A percentile compares a stretch with the other conserved stretches of the same genome.
Conservation (phyloP, 1,140 invertebrate species). For the Hirudo medicinalis region DNA sequence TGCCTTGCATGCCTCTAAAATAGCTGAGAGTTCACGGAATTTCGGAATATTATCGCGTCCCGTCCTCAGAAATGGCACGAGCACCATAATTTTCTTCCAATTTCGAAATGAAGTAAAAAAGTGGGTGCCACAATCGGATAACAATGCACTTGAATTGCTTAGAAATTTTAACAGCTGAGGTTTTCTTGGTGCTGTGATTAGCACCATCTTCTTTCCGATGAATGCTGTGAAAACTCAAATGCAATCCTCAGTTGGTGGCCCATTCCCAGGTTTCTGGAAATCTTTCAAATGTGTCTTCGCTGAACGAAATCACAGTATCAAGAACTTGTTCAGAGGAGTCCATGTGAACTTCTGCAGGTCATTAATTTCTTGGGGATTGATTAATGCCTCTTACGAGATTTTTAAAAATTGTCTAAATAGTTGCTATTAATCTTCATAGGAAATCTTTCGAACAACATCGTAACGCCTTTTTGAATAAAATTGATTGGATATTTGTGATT, state of each 20-base stretch:
- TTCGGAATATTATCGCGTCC: slow-evolving; percentile 50
- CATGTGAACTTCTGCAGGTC: slow-evolving; percentile 84
- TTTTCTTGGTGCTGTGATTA: slow-evolving; percentile 82
- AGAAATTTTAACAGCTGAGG: slow-evolving; percentile 77
- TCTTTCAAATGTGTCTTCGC: slow-evolving; percentile 62
- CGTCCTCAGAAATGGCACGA: slow-evolving; percentile 65
- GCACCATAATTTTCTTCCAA: slow-evolving; percentile 79
- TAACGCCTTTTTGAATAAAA: too few species aligned
- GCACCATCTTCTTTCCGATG: slow-evolving; percentile 88
- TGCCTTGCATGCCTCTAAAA: slow-evolving; percentile 66
- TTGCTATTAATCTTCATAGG: too few species aligned
- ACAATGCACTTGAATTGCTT: slow-evolving; percentile 21
- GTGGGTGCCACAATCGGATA: slow-evolving; percentile 41
- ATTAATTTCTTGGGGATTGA: slow-evolving; percentile 93
- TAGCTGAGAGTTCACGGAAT: slow-evolving; percentile 53
- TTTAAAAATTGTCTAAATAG: slow-evolving; percentile 24
- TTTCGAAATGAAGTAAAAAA: slow-evolving; percentile 59
- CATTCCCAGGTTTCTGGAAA: slow-evolving; percentile 56
- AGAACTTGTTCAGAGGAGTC: slow-evolving; percentile 77
- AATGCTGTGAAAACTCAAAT: slow-evolving; percentile 92
- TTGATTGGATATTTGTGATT: too few species aligned
- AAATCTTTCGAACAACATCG: too few species aligned
- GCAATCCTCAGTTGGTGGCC: slow-evolving; percentile 77
- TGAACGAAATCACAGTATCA: slow-evolving; percentile 61
- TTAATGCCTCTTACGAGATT: slow-evolving; percentile 81